Evolutionary conservation across 1,140 invertebrate species (phyloP).

Genomic region (Papilio aristodemus): DNA sequence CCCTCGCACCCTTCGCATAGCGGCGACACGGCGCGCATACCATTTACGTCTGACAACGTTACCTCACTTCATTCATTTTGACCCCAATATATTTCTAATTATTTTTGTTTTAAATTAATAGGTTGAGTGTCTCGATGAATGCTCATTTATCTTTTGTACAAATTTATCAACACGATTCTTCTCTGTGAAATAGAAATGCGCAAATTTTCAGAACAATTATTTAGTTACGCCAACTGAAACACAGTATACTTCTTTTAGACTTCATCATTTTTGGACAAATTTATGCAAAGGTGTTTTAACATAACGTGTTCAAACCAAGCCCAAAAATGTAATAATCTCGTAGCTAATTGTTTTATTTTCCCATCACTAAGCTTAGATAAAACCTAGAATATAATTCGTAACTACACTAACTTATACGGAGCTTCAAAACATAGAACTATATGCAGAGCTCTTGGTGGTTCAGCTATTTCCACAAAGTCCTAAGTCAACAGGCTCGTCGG

Average conservation of each 20-base stretch:
- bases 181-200: too few relatives aligned
- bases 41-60: conserved; percentile 37
- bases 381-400: conserved; percentile 15
- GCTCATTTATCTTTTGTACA: too few relatives aligned
- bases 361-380: not conserved
- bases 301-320: too few relatives aligned
- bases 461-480: conserved; percentile 62
- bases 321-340: too few relatives aligned
- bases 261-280: too few relatives aligned
- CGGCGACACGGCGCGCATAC: conserved; percentile 47
- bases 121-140: too few relatives aligned
- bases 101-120: conserved; percentile 42
- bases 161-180: too few relatives aligned
- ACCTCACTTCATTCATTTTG: conserved; percentile 51
- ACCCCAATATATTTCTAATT: conserved; percentile 40
- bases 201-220: too few relatives aligned
- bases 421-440: conserved; percentile 14
- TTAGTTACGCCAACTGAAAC: too few relatives aligned
- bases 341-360: too few relatives aligned
- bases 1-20: not conserved
- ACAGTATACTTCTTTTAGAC: too few relatives aligned
- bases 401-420: not conserved
- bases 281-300: too few relatives aligned
- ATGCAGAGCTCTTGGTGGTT: conserved; percentile 42
- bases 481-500: conserved; percentile 65